phyloP scores from a whole-genome alignment of 2,888 invertebrate species.

The Pterostichus niger region DNA sequence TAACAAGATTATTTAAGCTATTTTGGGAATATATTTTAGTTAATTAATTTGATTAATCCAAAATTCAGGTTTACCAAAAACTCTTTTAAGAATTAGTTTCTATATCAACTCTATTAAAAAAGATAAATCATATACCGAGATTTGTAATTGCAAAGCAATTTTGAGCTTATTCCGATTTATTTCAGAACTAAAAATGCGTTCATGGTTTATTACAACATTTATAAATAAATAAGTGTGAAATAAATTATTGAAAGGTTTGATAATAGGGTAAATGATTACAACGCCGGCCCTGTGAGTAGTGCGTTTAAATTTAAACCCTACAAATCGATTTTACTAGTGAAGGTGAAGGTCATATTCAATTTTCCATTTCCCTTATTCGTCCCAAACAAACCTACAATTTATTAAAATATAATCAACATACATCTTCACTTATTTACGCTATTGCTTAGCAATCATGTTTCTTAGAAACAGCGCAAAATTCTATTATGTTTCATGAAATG shows the following conservation, averaged over 20 bases:
- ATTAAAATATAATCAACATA: not conserved
- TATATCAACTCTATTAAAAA: no score
- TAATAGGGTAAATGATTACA: not conserved
- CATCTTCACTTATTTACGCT: not conserved
- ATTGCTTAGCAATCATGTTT: not conserved
- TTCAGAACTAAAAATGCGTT: no score
- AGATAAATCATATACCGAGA: no score
- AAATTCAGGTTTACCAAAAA: no score
- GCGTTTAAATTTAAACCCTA: conserved; percentile 60
- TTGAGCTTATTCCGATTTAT: no score
- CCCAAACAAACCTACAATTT: not conserved
- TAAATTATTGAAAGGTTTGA: conserved; percentile 1
- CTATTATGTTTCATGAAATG: not conserved
- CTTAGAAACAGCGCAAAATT: not conserved
- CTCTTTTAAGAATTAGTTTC: no score
- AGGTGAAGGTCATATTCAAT: conserved; percentile 55
- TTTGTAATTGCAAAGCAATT: no score
- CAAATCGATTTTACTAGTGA: conserved; percentile 54
- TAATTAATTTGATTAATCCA: no score
- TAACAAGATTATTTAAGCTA: no score
- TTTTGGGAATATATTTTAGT: no score
- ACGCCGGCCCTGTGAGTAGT: conserved; percentile 28
- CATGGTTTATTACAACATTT: no score
- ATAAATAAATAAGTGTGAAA: not conserved
- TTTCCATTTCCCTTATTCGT: conserved; percentile 50